Percentiles rank a stretch among this genome's conserved stretches.
Conservation (phyloP, 2,797 vertebrate species). For the Catamblyrhynchus diadema region DNA sequence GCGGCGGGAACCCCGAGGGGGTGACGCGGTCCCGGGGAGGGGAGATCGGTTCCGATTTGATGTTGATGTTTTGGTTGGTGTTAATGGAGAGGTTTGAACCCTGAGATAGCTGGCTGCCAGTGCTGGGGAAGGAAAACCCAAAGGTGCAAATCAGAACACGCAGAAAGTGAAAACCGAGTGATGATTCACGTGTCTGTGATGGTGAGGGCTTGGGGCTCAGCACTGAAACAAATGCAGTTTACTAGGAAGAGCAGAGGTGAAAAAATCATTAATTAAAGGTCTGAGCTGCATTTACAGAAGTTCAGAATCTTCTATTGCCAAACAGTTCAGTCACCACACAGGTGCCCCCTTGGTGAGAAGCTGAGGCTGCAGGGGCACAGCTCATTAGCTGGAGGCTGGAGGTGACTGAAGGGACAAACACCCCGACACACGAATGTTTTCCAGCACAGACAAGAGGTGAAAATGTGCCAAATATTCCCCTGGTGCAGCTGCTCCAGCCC, state of each 20-base stretch:
- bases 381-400: neutral
- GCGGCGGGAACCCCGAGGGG: slow-evolving; percentile 86
- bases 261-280: neutral
- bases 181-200: fast-evolving
- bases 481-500: neutral
- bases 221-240: neutral
- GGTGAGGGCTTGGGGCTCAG: neutral
- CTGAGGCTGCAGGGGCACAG: neutral
- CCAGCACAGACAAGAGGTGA: neutral
- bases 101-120: slow-evolving; percentile 96
- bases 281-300: neutral
- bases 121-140: slow-evolving; percentile 73
- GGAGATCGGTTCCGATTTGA: slow-evolving; percentile 97
- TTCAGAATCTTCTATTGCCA: neutral
- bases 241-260: neutral
- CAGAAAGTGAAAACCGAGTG: neutral
- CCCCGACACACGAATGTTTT: fast-evolving
- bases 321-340: fast-evolving
- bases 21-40: slow-evolving; percentile 93
- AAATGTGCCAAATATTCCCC: neutral
- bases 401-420: neutral
- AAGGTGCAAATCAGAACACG: neutral
- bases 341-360: neutral
- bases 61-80: slow-evolving; percentile 96
- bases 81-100: slow-evolving; percentile 94